These are phyloP conservation scores for Drosophila hydei DNA, from an alignment of 1,140 invertebrate species.

Conservation along the genomic window DNA sequence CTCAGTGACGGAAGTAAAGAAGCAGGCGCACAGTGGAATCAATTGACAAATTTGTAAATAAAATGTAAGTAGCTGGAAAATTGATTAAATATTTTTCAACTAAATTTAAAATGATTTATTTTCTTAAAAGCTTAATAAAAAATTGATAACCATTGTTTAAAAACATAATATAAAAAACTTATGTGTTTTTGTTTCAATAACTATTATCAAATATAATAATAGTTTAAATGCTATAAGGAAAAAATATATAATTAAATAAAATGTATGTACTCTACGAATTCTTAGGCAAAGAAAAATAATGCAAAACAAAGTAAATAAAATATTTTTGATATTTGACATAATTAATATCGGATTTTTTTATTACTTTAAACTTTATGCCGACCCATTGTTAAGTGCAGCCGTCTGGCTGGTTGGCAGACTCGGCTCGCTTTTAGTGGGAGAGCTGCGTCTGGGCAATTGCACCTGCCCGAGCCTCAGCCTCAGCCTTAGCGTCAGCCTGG, in stretches of 20 bases:
- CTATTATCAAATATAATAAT: too few species aligned
- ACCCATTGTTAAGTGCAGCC: constrained; percentile 51
- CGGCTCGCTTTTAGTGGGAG: constrained; percentile 68
- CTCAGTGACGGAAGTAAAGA: constrained; percentile 50
- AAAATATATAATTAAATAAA: background rate
- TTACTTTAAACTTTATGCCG: background rate
- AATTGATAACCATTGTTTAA: too few species aligned
- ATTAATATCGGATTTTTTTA: too few species aligned
- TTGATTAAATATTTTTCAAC: background rate
- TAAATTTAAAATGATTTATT: background rate
- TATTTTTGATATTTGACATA: background rate
- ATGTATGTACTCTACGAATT: too few species aligned
- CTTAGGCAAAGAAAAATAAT: too few species aligned
- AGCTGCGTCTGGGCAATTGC: constrained; percentile 67
- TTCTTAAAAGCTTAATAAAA: background rate
- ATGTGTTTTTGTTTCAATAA: too few species aligned
- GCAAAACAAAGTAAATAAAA: background rate
- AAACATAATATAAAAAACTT: background rate
- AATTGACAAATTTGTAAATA: background rate
- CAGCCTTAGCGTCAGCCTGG: constrained; percentile 1
- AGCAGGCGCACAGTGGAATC: constrained; percentile 37
- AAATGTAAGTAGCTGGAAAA: background rate
- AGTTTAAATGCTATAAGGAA: too few species aligned
- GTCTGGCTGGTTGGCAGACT: constrained; percentile 44
- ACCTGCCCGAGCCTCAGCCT: constrained; percentile 60